A percentile compares a stretch with the other conserved stretches of the same genome.
Conservation (phyloP, 2,797 vertebrate species). For the Mallotus villosus region DNA sequence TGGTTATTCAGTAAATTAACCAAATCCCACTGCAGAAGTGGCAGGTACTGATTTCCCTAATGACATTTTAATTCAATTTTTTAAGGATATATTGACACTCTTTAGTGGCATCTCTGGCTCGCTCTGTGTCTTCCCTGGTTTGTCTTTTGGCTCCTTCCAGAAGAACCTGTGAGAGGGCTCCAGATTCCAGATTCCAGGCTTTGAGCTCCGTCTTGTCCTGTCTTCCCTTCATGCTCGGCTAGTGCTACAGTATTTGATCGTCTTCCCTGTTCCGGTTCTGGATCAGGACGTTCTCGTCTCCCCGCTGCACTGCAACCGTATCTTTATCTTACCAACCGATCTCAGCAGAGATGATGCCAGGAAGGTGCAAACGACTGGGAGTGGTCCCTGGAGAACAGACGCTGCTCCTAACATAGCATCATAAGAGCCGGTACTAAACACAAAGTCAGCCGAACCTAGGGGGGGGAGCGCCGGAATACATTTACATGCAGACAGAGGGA, state of each 20-base stretch:
- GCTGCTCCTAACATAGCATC: conserved; percentile 33
- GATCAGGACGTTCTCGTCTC: conserved; percentile 33
- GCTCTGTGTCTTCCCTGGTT: conserved; percentile 54
- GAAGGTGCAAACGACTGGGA: conserved; percentile 30
- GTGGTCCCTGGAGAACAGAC: conserved; percentile 1
- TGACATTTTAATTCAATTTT: conserved; percentile 81
- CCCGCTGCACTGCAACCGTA: conserved; percentile 27
- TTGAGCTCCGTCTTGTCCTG: conserved; percentile 28
- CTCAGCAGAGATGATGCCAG: conserved; percentile 41
- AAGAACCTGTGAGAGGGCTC: conserved; percentile 53
- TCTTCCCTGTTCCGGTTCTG: conserved; percentile 41
- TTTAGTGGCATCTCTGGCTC: conserved; percentile 71
- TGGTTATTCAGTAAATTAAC: conserved; percentile 73
- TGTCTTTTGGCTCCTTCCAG: conserved; percentile 53
- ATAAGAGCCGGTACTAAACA: conserved; percentile 42
- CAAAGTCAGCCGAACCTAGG: conserved; percentile 37
- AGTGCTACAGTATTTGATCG: conserved; percentile 42
- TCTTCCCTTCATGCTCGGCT: conserved; percentile 63
- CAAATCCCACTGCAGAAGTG: conserved; percentile 73
- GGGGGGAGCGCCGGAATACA: conserved; percentile 20
- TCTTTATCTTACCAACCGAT: conserved; percentile 48
- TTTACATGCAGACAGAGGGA: too few relatives aligned
- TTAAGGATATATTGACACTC: conserved; percentile 74
- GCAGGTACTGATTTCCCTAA: conserved; percentile 81
- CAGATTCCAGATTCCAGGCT: neutral